Percentiles rank a stretch among this genome's conserved stretches.
phyloP scores from a whole-genome alignment of 2,888 invertebrate genomes.

The Apomyelois bistriatella region DNA sequence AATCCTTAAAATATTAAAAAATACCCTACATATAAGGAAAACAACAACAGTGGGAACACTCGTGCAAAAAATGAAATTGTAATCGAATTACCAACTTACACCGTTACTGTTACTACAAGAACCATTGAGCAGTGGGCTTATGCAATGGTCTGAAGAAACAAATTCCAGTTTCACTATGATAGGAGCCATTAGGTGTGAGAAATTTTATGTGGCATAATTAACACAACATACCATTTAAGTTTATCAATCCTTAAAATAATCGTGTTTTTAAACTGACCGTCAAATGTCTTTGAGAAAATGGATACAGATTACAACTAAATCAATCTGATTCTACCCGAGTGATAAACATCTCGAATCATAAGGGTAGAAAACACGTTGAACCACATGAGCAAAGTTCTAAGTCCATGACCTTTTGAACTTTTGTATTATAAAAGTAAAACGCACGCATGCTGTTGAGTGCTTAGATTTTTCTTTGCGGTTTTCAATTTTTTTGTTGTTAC shows the following conservation, averaged over 20 bases:
- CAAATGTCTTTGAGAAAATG: no score
- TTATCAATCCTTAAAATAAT: neutral
- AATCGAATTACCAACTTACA: conserved; percentile 1
- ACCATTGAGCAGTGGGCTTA: conserved; percentile 1
- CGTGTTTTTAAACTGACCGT: no score
- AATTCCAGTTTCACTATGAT: conserved; percentile 4
- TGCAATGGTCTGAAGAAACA: conserved; percentile 5
- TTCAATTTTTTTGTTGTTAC: no score
- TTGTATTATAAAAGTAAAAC: no score
- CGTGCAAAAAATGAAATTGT: conserved; percentile 8
- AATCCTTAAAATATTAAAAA: neutral
- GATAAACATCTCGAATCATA: no score
- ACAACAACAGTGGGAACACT: neutral
- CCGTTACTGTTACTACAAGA: conserved; percentile 1
- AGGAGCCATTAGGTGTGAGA: conserved; percentile 1
- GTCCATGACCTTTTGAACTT: no score
- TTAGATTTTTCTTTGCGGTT: no score
- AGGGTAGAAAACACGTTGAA: no score
- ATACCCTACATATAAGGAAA: neutral
- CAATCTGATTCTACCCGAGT: no score
- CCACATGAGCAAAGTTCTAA: no score
- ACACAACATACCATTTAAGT: neutral
- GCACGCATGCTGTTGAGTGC: no score
- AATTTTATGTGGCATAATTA: conserved; percentile 5
- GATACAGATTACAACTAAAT: no score